A percentile compares a stretch with the other conserved stretches of the same genome.
Evolutionary conservation across 1,140 invertebrate genomes (phyloP).

Genomic region (Parasteatoda tepidariorum): DNA sequence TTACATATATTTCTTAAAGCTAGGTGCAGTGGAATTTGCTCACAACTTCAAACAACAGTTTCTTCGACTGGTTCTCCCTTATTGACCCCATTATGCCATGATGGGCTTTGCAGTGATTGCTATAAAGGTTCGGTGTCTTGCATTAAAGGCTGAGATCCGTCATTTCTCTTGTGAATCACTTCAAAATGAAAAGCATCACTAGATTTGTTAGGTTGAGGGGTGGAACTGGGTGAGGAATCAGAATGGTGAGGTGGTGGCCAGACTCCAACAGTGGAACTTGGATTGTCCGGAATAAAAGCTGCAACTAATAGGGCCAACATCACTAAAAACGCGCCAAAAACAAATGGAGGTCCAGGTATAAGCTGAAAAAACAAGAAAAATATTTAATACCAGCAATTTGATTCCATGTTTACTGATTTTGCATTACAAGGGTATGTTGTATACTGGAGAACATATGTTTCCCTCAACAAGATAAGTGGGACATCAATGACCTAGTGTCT

Average conservation of each 20-base stretch:
- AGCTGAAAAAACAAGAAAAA: slow-evolving; percentile 71
- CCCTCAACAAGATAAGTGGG: too few species aligned
- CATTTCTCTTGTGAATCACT: slow-evolving; percentile 51
- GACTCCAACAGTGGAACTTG: background rate
- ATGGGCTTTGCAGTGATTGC: slow-evolving; percentile 48
- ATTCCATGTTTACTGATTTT: too few species aligned
- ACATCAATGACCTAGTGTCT: too few species aligned
- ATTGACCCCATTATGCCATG: background rate
- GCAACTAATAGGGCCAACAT: slow-evolving; percentile 93
- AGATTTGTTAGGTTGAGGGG: slow-evolving; percentile 1
- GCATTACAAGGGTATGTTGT: too few species aligned
- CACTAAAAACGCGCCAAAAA: slow-evolving; percentile 96
- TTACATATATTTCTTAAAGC: background rate
- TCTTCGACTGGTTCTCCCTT: slow-evolving; percentile 21
- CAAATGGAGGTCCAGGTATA: slow-evolving; percentile 99
- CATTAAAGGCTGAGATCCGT: slow-evolving; percentile 59
- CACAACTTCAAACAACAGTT: slow-evolving; percentile 36
- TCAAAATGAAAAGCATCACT: slow-evolving; percentile 54
- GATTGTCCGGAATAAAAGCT: slow-evolving; percentile 86
- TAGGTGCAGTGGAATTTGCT: background rate
- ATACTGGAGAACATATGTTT: too few species aligned
- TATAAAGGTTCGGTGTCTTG: slow-evolving; percentile 62
- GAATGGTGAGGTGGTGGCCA: slow-evolving; percentile 39
- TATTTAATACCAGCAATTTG: too few species aligned
- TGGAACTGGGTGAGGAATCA: slow-evolving; percentile 42